phyloP scores from a whole-genome alignment of 2,888 invertebrate genomes.

The Eilema griseolum region DNA sequence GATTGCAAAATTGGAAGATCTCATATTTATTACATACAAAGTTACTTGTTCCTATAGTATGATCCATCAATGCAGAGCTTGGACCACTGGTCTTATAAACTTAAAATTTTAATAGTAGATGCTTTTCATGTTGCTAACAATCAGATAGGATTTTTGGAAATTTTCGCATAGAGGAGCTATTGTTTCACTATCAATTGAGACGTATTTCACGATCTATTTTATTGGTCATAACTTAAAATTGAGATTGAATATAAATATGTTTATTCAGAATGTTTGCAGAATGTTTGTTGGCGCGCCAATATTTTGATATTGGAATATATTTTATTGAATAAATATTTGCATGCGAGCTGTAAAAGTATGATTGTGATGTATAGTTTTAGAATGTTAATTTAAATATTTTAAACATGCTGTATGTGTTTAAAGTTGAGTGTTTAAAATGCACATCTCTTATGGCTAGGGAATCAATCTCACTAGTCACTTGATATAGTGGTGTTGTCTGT shows the following conservation, averaged over 20 bases:
- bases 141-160: too few species aligned
- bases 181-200: constrained; percentile 6
- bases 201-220: constrained; percentile 12
- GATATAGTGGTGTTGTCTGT: too few species aligned
- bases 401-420: not conserved
- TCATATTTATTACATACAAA: too few species aligned
- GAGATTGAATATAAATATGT: constrained; percentile 41
- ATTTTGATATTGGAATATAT: constrained; percentile 15
- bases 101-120: too few species aligned
- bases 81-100: too few species aligned
- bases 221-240: constrained; percentile 27
- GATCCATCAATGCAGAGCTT: too few species aligned
- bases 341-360: not conserved
- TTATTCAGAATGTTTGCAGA: constrained; percentile 32
- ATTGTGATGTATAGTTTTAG: not conserved
- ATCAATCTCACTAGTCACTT: too few species aligned
- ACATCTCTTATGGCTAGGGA: too few species aligned
- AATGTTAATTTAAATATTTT: not conserved
- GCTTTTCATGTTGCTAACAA: too few species aligned
- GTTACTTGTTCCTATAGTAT: too few species aligned
- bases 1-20: too few species aligned
- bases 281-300: constrained; percentile 26
- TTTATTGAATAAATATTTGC: constrained; percentile 16
- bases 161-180: not conserved
- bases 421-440: too few species aligned